A percentile compares a stretch with the other conserved stretches of the same genome.
These are phyloP conservation scores for Pithys albifrons DNA, from an alignment of 2,113 vertebrate species.

Conservation along the genomic window DNA sequence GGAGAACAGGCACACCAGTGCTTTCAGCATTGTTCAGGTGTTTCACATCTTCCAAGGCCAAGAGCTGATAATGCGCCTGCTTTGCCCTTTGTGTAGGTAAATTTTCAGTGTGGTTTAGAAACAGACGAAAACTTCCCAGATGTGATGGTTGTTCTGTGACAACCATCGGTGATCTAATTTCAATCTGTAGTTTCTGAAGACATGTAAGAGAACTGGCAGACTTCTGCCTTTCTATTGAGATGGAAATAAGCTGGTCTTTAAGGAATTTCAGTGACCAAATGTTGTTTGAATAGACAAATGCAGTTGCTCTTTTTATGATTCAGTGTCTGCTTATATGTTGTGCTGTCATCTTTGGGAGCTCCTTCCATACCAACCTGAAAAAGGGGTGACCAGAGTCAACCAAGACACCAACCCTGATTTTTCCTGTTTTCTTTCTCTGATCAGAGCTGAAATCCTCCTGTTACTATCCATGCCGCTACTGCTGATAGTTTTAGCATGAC, in stretches of 20 bases:
- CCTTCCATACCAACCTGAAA: background rate
- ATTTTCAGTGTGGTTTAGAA: background rate
- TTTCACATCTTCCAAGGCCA: background rate
- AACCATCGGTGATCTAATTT: background rate
- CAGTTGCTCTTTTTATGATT: background rate
- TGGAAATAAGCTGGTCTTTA: background rate
- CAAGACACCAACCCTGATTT: background rate
- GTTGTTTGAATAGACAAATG: background rate
- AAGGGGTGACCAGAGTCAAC: background rate
- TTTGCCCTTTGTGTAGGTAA: background rate
- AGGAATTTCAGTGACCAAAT: background rate
- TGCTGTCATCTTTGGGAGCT: background rate
- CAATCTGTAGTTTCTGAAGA: background rate
- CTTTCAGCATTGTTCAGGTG: rapidly evolving
- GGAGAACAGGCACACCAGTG: too few relatives aligned
- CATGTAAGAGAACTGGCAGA: background rate
- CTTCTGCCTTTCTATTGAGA: background rate
- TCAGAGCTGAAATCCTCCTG: background rate
- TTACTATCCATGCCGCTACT: background rate
- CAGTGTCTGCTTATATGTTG: background rate
- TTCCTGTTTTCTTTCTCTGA: background rate
- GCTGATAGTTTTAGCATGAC: background rate
- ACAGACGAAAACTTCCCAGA: background rate
- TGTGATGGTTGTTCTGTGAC: background rate
- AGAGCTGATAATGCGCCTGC: background rate